Percentiles rank a stretch among this genome's conserved stretches.
Evolutionary conservation across 2,797 vertebrate genomes (phyloP).

Genomic region (Gymnocypris eckloni): DNA sequence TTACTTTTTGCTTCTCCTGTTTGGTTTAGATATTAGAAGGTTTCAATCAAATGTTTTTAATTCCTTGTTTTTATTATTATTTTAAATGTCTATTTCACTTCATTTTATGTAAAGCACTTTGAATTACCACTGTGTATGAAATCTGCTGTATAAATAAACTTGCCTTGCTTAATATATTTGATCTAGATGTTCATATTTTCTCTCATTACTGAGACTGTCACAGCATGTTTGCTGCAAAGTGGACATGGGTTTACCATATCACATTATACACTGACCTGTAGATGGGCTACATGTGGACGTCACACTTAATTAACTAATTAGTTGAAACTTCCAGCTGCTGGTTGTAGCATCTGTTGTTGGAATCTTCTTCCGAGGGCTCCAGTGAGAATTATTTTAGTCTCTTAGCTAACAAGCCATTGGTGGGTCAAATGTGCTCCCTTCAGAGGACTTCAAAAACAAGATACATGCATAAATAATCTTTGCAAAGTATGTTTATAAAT

Average conservation of each 20-base stretch:
- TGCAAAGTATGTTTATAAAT: slow-evolving; percentile 1
- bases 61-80: too few relatives aligned
- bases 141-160: too few relatives aligned
- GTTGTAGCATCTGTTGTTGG: slow-evolving; percentile 70
- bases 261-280: slow-evolving; percentile 39
- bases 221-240: slow-evolving; percentile 11
- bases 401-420: slow-evolving; percentile 71
- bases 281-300: slow-evolving; percentile 46
- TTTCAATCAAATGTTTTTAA: not conserved
- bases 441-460: slow-evolving; percentile 58
- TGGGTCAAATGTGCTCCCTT: slow-evolving; percentile 66
- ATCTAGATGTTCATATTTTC: not conserved
- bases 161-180: not conserved
- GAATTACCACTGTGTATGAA: too few relatives aligned
- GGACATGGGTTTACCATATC: slow-evolving; percentile 20
- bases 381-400: slow-evolving; percentile 73
- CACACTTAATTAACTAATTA: slow-evolving; percentile 66
- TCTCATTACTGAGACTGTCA: not conserved
- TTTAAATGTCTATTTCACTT: too few relatives aligned
- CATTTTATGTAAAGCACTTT: too few relatives aligned
- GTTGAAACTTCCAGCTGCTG: slow-evolving; percentile 63
- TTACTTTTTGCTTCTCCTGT: not conserved
- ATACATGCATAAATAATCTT: slow-evolving; percentile 30
- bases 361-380: slow-evolving; percentile 61
- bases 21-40: not conserved